Evolutionary conservation across 2,113 vertebrate genomes (phyloP), one percentile per base, ranked within the genome.

Genomic region (Pungitius pungitius): DNA sequence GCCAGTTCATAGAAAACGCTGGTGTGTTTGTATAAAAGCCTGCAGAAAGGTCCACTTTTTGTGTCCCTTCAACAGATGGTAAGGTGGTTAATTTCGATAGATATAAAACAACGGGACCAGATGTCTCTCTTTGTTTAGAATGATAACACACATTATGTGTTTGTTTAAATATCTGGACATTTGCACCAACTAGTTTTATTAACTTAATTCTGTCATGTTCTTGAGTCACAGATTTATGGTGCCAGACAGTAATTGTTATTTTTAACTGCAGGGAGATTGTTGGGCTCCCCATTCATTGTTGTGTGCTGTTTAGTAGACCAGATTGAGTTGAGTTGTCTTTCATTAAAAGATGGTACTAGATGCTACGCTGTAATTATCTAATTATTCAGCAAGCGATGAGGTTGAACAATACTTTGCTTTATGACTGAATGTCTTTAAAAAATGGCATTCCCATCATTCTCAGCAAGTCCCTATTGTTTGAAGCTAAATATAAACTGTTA

Each of bases 1-100:
- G 63, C 59, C 47, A 47, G 33, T 60, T 74, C 33, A 26, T 61
- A 77, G 82, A 72, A 79, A 81, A 20, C 14, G 62, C 42, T 68
- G 18, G 30, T 63, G 60, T 69, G 47, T 70, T 59, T 68, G 58
- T 42, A 37, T 47, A 70, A 81, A 69, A 73, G 40, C 8, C 17
- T 69, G 27, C 55, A 67, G 57, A 27, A 47, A 59, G 39, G 49
- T 54, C 20, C 26, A 39, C 43, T 49, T 63, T 4, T 51, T 35
- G 18, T 30, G 35, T 45, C 22, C n/a, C 33, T 37, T 62, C 22
- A 60, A 26, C 75, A 74, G 75, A 72, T 77, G 69, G 62, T 43
- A 2, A 76, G 24, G 24, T 72, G 49, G n/a, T 18, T 26, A 24
- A 14, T 26, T 22, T 14, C 5, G 22, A 26, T 26, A 54, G 22